phyloP scores from a whole-genome alignment of 2,888 invertebrate genomes.

The Melinopterus prodromus region DNA sequence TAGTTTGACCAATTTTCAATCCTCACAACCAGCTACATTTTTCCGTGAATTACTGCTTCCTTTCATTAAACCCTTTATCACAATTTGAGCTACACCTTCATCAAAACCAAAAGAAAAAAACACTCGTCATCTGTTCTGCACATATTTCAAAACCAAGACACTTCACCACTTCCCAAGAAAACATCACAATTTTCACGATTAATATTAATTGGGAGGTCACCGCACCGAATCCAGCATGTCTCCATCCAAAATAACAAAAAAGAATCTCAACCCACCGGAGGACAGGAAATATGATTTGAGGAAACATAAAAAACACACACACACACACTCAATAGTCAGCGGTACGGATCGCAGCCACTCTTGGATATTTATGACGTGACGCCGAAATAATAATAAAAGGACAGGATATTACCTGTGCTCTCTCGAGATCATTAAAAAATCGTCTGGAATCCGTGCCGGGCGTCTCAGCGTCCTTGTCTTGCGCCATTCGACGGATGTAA shows the following conservation, averaged over 20 bases:
- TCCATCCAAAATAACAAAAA: not conserved
- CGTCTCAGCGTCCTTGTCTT: conserved; percentile 48
- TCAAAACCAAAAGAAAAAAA: not conserved
- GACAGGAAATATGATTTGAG: not conserved
- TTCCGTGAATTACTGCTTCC: no score
- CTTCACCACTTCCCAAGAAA: not conserved
- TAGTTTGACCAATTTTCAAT: no score
- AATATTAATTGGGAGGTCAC: not conserved
- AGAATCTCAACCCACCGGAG: not conserved
- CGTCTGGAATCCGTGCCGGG: conserved; percentile 56
- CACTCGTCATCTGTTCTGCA: not conserved
- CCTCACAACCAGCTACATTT: no score
- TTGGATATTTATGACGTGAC: conserved; percentile 54
- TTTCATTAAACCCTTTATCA: no score
- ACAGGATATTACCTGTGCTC: conserved; percentile 54
- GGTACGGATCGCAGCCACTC: not conserved
- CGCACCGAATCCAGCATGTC: no score
- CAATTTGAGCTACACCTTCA: not conserved
- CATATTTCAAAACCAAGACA: not conserved
- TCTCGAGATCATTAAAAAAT: conserved; percentile 53
- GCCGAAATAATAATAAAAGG: conserved; percentile 54
- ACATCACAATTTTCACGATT: not conserved
- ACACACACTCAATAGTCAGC: not conserved
- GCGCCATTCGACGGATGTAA: conserved; percentile 45
- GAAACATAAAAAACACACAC: not conserved